Percentiles rank a stretch among this genome's conserved stretches.
Evolutionary conservation across 2,888 invertebrate genomes (phyloP).

Genomic region (Thyatira batis): DNA sequence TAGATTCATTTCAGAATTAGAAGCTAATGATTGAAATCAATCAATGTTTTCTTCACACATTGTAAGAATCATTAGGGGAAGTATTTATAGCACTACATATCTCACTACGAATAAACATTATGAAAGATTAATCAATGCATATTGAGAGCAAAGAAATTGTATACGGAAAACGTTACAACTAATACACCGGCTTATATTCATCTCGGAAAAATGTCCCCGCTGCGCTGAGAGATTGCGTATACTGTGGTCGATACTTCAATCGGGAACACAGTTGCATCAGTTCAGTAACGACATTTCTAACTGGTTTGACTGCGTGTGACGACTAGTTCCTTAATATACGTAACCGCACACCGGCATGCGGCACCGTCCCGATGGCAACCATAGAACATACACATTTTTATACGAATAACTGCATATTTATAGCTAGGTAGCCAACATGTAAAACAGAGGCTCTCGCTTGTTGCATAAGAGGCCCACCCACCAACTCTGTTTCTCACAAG

Average conservation of each 20-base stretch:
- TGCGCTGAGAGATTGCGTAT: not conserved
- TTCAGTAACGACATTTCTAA: conserved; percentile 51
- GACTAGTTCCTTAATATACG: conserved; percentile 50
- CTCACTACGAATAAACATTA: too few relatives aligned
- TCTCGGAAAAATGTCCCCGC: not conserved
- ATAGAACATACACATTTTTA: conserved; percentile 31
- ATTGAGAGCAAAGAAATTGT: not conserved
- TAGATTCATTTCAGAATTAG: too few relatives aligned
- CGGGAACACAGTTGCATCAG: conserved; percentile 28
- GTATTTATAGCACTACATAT: too few relatives aligned
- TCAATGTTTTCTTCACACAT: too few relatives aligned
- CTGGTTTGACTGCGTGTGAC: conserved; percentile 51
- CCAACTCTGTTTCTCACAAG: too few relatives aligned
- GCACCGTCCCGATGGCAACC: conserved; percentile 18
- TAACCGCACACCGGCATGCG: conserved; percentile 47
- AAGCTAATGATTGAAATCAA: too few relatives aligned
- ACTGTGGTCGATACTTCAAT: not conserved
- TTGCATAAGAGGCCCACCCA: too few relatives aligned
- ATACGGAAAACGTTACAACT: not conserved
- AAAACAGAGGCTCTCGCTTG: not conserved
- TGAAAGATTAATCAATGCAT: too few relatives aligned
- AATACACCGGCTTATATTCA: not conserved
- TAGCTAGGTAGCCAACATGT: conserved; percentile 7
- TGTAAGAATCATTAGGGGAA: too few relatives aligned
- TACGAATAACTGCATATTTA: conserved; percentile 37